Conservation (phyloP, 2,113 vertebrate genomes). For the Campylorhamphus procurvoides region DNA sequence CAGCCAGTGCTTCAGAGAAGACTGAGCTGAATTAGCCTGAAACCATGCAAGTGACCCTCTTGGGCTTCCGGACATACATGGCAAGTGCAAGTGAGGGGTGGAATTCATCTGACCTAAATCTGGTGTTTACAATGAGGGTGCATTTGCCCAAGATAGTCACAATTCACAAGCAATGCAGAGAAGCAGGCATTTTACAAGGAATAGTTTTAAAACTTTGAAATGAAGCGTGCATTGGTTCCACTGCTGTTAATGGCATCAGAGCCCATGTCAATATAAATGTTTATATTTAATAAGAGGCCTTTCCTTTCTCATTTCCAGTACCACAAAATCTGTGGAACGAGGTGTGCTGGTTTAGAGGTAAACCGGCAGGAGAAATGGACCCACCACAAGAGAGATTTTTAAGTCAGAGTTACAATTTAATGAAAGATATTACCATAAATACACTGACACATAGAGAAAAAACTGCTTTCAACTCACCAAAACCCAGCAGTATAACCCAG, state of each 20-base stretch:
- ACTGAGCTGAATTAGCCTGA: neutral
- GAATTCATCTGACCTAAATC: neutral
- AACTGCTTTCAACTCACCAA: too few species aligned
- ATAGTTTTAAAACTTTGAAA: neutral
- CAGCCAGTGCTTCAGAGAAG: neutral
- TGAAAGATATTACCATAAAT: too few species aligned
- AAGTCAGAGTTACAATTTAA: too few species aligned
- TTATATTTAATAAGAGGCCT: neutral
- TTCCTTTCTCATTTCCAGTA: neutral
- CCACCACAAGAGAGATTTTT: too few species aligned
- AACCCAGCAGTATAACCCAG: too few species aligned
- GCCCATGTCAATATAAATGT: neutral
- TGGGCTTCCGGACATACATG: neutral
- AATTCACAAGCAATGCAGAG: neutral
- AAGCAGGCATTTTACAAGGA: neutral
- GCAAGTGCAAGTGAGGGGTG: neutral
- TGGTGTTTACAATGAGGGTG: neutral
- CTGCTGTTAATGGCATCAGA: neutral
- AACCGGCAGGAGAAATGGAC: too few species aligned
- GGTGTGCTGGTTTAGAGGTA: too few species aligned
- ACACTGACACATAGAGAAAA: too few species aligned
- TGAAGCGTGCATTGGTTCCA: neutral
- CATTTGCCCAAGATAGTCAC: neutral
- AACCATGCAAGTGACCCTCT: neutral
- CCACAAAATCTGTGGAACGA: neutral